These are phyloP conservation scores for Archips xylosteana DNA, from an alignment of 2,888 invertebrate genomes.

Conservation along the genomic window DNA sequence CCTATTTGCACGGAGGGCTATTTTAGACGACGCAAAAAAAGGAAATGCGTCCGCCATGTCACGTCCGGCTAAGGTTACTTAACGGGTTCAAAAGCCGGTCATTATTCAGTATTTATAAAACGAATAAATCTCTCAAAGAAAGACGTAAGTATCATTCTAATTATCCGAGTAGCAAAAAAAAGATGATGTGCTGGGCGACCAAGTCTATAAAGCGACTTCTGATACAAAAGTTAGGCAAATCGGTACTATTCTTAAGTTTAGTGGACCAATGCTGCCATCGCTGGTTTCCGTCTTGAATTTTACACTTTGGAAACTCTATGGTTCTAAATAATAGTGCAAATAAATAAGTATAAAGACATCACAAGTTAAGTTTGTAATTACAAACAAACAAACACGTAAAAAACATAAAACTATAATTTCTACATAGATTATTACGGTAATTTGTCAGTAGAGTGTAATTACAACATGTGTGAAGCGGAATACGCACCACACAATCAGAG, in stretches of 20 bases:
- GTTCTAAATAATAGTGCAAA: background rate
- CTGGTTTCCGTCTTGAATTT: background rate
- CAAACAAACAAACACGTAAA: background rate
- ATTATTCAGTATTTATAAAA: no score
- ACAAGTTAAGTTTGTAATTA: background rate
- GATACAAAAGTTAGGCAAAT: no score
- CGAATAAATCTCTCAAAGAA: no score
- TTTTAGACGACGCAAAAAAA: background rate
- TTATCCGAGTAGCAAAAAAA: no score
- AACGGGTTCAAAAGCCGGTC: background rate
- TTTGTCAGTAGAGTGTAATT: conserved; percentile 35
- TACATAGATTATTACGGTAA: conserved; percentile 29
- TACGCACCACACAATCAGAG: conserved; percentile 30
- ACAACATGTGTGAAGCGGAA: conserved; percentile 38
- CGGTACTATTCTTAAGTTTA: no score
- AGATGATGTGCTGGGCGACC: no score
- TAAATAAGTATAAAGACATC: background rate
- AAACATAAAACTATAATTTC: conserved; percentile 18
- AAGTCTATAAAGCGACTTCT: no score
- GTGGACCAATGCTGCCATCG: no score
- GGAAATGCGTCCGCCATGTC: background rate
- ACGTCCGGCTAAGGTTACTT: background rate
- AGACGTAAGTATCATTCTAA: no score
- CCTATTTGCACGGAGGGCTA: conserved; percentile 7
- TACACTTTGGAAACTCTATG: background rate